A percentile compares a stretch with the other conserved stretches of the same genome.
Conservation (phyloP, 1,140 invertebrate species). For the Drosophila chauvacae region DNA sequence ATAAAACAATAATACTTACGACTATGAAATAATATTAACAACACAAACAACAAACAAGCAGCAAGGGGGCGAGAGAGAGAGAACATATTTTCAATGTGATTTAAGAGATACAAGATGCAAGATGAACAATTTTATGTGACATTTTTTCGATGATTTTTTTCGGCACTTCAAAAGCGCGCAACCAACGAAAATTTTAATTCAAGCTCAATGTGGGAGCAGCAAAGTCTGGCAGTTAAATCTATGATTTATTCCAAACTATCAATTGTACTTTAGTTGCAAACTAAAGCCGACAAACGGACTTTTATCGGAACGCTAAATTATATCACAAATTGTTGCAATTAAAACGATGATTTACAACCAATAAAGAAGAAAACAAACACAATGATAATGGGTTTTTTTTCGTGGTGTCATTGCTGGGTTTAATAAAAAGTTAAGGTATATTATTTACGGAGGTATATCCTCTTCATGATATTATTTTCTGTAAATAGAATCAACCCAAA, state of each 20-base stretch:
- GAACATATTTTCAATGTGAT: slow-evolving; percentile 73
- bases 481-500: neutral
- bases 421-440: neutral
- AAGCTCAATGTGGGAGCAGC: slow-evolving; percentile 52
- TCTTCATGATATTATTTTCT: neutral
- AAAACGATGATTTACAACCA: slow-evolving; percentile 53
- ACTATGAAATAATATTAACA: slow-evolving; percentile 46
- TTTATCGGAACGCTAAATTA: slow-evolving; percentile 66
- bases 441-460: neutral
- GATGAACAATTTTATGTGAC: slow-evolving; percentile 73
- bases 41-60: slow-evolving; percentile 17
- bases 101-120: slow-evolving; percentile 63
- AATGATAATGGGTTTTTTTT: neutral
- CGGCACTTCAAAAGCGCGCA: slow-evolving; percentile 58
- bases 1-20: slow-evolving; percentile 40
- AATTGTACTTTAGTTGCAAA: slow-evolving; percentile 65
- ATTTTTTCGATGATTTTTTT: slow-evolving; percentile 69
- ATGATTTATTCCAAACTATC: slow-evolving; percentile 44
- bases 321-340: slow-evolving; percentile 68
- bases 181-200: slow-evolving; percentile 62
- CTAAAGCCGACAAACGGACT: slow-evolving; percentile 43
- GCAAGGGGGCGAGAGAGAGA: neutral
- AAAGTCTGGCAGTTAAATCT: slow-evolving; percentile 50
- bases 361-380: slow-evolving; percentile 50
- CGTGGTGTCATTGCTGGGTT: neutral